phyloP scores from a whole-genome alignment of 2,888 invertebrate genomes.

The Dasypogon diadema region DNA sequence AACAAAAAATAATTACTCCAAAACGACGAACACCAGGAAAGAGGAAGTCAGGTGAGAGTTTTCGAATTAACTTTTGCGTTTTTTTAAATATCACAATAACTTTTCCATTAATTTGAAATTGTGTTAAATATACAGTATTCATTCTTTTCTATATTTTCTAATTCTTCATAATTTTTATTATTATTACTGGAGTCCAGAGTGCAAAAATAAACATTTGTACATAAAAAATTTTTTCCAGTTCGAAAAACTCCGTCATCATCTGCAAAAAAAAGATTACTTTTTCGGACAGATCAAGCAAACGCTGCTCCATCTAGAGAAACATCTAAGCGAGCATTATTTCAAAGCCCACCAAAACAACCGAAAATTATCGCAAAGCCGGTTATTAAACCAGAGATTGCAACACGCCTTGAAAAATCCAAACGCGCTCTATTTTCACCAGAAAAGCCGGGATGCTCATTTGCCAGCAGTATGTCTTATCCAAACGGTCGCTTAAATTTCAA shows the following conservation, averaged over 20 bases:
- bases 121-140: not conserved
- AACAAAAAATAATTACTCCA: conserved; percentile 60
- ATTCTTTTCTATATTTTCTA: no score
- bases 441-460: conserved; percentile 61
- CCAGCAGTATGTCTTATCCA: conserved; percentile 45
- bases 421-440: conserved; percentile 77
- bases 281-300: conserved; percentile 62
- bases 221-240: conserved; percentile 55
- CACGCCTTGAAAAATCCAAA: conserved; percentile 73
- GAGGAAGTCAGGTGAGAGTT: conserved; percentile 63
- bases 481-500: not conserved
- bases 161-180: no score
- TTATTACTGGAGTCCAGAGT: not conserved
- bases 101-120: no score
- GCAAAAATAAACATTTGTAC: no score
- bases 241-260: conserved; percentile 66
- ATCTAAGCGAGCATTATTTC: conserved; percentile 79
- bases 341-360: conserved; percentile 74
- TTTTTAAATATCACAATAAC: no score
- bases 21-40: conserved; percentile 72
- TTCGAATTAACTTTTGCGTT: not conserved
- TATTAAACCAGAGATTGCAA: conserved; percentile 69
- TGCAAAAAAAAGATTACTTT: conserved; percentile 62
- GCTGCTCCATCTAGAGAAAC: conserved; percentile 70
- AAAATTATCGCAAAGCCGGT: conserved; percentile 60